Evolutionary conservation across 2,888 invertebrate species (phyloP), one percentile per base, ranked within the genome.

Genomic region (Lasius platythorax): DNA sequence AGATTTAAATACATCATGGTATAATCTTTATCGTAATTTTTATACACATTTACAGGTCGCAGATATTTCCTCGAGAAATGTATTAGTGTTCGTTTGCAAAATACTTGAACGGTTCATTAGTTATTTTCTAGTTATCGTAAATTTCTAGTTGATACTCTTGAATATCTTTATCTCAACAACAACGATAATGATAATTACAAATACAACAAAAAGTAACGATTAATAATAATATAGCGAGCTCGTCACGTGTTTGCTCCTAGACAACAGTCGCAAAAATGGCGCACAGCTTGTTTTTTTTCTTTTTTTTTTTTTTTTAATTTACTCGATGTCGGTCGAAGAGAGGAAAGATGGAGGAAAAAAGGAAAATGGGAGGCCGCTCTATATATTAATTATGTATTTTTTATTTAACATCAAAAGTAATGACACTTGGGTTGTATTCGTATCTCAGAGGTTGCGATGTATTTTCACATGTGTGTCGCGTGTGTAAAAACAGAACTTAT

Each of bases 401-500:
- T 94, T 94, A 94, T 94, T 94, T 94, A 94, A 94, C 94, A 94
- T 94, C 94, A 94, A 94, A 94, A 94, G 94, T 94, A 94, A 94
- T 94, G 94, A 94, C 94, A 94, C 94, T 94, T 94, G 94, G 94
- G 94, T 93, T 94, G 94, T 94, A 94, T 93, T 93, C 93, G 91
- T 93, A 93, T 92, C 88, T 53, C 53, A 53, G 53, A 43, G 72
- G 33, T 79, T 79, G 72, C 61, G 23, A 79, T 61, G 61, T 72
- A 79, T 72, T 72, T 53, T 18, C 79, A 70, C 33, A 40, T 56
- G 67, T 40, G 37, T 78, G 33, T 58, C 87, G 88, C 88, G 82
- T 89, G 87, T 87, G 94, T 93, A 93, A 94, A 94, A 94, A 94
- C 93, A 92, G 91, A 94, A 94, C 94, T 94, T 94, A 94, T 93